Conservation (phyloP, 2,888 invertebrate genomes). For the Disparrhopalites patrizii region DNA sequence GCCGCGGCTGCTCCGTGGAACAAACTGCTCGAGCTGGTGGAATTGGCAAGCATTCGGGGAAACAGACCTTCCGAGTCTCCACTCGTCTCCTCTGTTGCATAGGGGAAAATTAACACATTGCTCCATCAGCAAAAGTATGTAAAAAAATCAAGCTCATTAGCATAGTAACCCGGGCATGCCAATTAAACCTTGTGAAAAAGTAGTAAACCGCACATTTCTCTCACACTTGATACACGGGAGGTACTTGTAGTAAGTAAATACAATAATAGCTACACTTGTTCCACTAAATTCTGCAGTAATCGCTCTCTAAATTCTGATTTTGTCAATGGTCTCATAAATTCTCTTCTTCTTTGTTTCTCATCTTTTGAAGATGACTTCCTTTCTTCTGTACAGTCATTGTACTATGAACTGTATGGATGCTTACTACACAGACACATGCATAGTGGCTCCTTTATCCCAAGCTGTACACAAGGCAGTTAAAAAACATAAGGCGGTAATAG, state of each 20-base stretch:
- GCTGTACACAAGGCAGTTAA: no score
- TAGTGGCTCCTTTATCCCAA: no score
- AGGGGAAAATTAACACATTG: neutral
- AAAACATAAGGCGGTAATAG: no score
- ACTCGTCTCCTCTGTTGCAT: constrained; percentile 34
- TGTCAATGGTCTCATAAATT: constrained; percentile 7
- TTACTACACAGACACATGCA: no score
- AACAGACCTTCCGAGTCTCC: constrained; percentile 37
- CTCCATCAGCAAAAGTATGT: constrained; percentile 5
- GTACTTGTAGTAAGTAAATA: no score
- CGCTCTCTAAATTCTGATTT: neutral
- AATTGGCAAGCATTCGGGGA: constrained; percentile 36
- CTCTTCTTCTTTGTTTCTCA: no score
- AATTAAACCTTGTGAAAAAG: constrained; percentile 1
- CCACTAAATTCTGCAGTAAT: neutral
- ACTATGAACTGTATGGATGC: no score
- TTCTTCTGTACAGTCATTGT: no score
- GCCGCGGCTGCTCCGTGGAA: constrained; percentile 30
- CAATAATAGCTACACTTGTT: no score
- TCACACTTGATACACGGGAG: no score
- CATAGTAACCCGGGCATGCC: neutral
- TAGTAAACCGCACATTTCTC: neutral
- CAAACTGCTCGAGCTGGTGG: constrained; percentile 28
- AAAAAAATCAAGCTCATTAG: constrained; percentile 4
- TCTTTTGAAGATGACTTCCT: no score